Base-by-base conservation (phyloP, 2,888 invertebrate species). In the Cantharis rustica region DNA sequence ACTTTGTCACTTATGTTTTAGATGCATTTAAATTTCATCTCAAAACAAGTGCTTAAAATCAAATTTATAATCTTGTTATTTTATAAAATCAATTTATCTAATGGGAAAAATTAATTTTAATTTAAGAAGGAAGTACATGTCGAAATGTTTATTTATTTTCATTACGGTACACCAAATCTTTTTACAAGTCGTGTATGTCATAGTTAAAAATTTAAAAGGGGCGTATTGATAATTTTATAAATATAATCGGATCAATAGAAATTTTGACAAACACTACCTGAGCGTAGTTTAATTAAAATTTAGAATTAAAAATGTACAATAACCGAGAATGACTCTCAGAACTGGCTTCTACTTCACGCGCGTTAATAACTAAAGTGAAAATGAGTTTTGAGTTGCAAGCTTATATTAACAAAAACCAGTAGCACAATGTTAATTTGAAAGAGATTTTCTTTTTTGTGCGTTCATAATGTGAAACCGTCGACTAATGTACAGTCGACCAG, bases 331-430 rank as follows among this genome's bases (percentile, higher is more conserved):
- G 69, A 72, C 75, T 81, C 81, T 80, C 82, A 77, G 80, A 81
- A 80, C 75, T 80, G 75, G 76, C 79, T 81, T 80, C 64, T 66
- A 66, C 79, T 79, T 75, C 80, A 75, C 74, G 76, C 77, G 81
- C 82, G 82, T 83, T 84, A 84, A 84, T 84, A 83, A 83, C 82
- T 78, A 78, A 80, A 80, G 81, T 81, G 83, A 83, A 84, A 84
- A 83, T 84, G 81, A 84, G 85, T 84, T 83, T 84, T 81, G 83
- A 84, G 83, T 80, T 81, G 82, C 81, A 78, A 79, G 80, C 75
- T 77, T 81, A 83, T 84, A 85, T 85, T 85, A 85, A 85, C 84
- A 85, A 85, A 86, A 86, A 86, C 86, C 86, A 86, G 86, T 86
- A 86, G 86, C 85, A 83, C 84, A 83, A 84, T 85, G 85, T 85